phyloP scores from a whole-genome alignment of 2,888 invertebrate genomes.

The Callyntrura guangdongensis region DNA sequence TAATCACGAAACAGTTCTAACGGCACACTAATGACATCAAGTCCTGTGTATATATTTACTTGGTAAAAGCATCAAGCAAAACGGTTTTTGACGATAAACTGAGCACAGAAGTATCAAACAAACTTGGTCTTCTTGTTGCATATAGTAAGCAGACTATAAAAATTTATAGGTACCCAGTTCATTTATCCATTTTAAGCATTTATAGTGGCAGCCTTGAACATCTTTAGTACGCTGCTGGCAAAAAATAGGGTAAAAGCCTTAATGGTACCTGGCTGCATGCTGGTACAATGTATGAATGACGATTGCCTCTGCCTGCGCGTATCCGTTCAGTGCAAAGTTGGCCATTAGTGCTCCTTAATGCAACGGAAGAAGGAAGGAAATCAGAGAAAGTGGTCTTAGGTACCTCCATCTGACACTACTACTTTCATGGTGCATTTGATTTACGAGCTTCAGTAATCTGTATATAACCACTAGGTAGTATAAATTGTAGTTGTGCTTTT shows the following conservation, averaged over 20 bases:
- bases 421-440: conserved; percentile 63
- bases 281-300: conserved; percentile 12
- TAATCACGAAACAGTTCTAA: conserved; percentile 38
- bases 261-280: neutral
- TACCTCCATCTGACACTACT: conserved; percentile 53
- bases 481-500: too few species aligned
- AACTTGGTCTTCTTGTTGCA: too few species aligned
- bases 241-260: conserved; percentile 13
- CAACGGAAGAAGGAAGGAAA: conserved; percentile 70
- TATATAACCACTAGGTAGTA: neutral
- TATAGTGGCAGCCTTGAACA: too few species aligned
- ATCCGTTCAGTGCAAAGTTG: conserved; percentile 33
- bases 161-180: neutral
- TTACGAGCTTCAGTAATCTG: conserved; percentile 59
- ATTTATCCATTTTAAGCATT: too few species aligned
- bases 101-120: conserved; percentile 5
- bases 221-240: too few species aligned
- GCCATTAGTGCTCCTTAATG: conserved; percentile 66
- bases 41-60: neutral
- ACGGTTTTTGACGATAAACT: neutral
- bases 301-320: too few species aligned
- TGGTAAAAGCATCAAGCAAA: conserved; percentile 30
- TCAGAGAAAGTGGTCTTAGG: conserved; percentile 57
- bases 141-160: neutral
- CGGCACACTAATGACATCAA: conserved; percentile 61